These are phyloP conservation scores for Helogale parvula DNA, from an alignment of 2,113 vertebrate genomes.

Conservation along the genomic window DNA sequence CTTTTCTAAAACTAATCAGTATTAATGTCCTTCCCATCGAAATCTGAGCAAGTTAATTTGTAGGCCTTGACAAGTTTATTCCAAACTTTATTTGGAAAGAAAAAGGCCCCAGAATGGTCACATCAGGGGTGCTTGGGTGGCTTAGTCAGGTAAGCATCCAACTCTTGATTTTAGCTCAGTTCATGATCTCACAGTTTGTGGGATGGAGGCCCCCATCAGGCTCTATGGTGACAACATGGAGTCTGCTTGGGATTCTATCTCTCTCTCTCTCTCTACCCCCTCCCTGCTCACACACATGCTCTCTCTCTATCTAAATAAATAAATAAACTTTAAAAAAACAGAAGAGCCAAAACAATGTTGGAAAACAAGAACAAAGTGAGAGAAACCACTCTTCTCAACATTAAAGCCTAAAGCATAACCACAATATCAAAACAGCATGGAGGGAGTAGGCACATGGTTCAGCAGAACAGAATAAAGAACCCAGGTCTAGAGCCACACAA, in stretches of 20 bases:
- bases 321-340: too few relatives aligned
- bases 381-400: not conserved
- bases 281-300: too few relatives aligned
- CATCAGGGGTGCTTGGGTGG: not conserved
- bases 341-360: not conserved
- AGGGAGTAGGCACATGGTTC: not conserved
- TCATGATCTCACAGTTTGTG: too few relatives aligned
- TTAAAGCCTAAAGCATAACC: not conserved
- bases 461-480: not conserved
- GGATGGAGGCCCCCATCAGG: too few relatives aligned
- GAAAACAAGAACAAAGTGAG: not conserved
- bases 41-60: not conserved
- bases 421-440: not conserved
- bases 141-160: too few relatives aligned
- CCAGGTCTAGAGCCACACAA: not conserved
- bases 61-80: not conserved
- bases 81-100: not conserved
- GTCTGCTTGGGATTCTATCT: too few relatives aligned
- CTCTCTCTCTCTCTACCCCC: too few relatives aligned
- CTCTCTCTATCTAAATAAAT: too few relatives aligned
- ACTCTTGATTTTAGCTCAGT: too few relatives aligned
- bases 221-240: too few relatives aligned
- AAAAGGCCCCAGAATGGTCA: not conserved
- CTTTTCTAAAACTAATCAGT: conserved; percentile 39
- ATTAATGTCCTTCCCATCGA: not conserved